Evolutionary conservation across 2,113 vertebrate species (phyloP).

Genomic region (Orientallactaga bullata): DNA sequence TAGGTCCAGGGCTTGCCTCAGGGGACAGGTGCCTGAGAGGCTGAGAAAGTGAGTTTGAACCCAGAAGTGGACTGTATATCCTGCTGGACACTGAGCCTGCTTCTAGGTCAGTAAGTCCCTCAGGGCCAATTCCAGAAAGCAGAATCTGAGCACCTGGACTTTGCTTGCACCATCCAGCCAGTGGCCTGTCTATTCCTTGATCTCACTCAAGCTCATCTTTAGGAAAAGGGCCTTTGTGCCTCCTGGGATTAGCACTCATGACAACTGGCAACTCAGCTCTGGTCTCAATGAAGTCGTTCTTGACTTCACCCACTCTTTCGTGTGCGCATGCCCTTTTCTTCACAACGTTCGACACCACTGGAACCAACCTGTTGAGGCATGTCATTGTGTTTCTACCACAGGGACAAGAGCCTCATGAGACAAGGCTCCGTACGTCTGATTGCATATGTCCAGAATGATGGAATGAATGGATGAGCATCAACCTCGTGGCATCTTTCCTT

Average conservation of each 20-base stretch:
- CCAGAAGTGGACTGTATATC: not conserved
- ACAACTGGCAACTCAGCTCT: not conserved
- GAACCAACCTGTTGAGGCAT: not conserved
- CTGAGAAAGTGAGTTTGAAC: not conserved
- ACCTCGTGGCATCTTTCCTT: too few species aligned
- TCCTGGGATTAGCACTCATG: not conserved
- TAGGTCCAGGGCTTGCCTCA: not conserved
- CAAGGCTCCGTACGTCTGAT: not conserved
- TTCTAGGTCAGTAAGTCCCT: not conserved
- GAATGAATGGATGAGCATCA: not conserved
- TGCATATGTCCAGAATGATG: too few species aligned
- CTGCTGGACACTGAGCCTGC: not conserved
- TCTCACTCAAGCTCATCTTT: not conserved
- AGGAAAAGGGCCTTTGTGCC: constrained; percentile 43
- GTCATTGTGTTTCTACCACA: not conserved
- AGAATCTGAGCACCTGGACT: not conserved
- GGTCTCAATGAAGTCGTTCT: not conserved
- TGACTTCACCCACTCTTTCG: not conserved
- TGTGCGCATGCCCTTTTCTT: not conserved
- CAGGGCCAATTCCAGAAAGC: not conserved
- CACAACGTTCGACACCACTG: not conserved
- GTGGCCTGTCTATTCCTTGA: not conserved
- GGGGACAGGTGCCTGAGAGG: not conserved
- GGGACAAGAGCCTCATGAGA: not conserved
- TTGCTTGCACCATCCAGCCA: not conserved